Conservation (phyloP, 2,888 invertebrate genomes). For the Malachius bipustulatus region DNA sequence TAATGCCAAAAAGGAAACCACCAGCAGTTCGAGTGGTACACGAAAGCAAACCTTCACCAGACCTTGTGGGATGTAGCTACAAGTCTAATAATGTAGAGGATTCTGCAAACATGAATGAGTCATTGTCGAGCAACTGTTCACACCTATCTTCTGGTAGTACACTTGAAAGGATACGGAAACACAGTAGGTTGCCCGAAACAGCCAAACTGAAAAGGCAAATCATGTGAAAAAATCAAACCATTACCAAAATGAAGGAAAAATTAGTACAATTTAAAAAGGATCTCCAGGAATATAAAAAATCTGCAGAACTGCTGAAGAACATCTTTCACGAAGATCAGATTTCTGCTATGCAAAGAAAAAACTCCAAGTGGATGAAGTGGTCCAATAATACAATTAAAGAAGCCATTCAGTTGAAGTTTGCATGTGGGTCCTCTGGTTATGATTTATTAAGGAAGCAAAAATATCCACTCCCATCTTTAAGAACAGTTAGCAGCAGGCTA, state of each 20-base stretch:
- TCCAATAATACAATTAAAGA: conserved; percentile 18
- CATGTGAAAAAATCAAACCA: conserved; percentile 4
- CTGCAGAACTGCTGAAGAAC: conserved; percentile 2
- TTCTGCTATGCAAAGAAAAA: conserved; percentile 5
- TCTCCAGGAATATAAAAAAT: conserved; percentile 3
- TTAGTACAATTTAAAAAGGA: not conserved
- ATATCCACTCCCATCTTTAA: conserved; percentile 11
- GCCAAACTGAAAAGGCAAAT: conserved; percentile 5
- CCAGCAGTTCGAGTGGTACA: conserved; percentile 3
- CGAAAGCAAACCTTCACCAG: conserved; percentile 4
- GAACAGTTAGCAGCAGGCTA: conserved; percentile 9
- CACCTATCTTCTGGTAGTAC: conserved; percentile 2
- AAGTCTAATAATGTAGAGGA: conserved; percentile 1
- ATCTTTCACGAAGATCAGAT: conserved; percentile 10
- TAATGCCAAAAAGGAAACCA: not conserved
- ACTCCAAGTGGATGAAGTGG: conserved; percentile 8
- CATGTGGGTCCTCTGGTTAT: conserved; percentile 13
- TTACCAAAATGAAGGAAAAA: conserved; percentile 5
- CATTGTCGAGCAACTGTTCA: conserved; percentile 2
- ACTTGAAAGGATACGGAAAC: conserved; percentile 4
- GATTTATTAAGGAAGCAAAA: conserved; percentile 11
- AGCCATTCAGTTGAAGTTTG: conserved; percentile 14
- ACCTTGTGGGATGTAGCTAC: not conserved
- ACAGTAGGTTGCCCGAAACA: not conserved
- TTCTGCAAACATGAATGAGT: conserved; percentile 5